Evolutionary conservation across 2,113 vertebrate genomes (phyloP).

Genomic region (Halichoeres trimaculatus): DNA sequence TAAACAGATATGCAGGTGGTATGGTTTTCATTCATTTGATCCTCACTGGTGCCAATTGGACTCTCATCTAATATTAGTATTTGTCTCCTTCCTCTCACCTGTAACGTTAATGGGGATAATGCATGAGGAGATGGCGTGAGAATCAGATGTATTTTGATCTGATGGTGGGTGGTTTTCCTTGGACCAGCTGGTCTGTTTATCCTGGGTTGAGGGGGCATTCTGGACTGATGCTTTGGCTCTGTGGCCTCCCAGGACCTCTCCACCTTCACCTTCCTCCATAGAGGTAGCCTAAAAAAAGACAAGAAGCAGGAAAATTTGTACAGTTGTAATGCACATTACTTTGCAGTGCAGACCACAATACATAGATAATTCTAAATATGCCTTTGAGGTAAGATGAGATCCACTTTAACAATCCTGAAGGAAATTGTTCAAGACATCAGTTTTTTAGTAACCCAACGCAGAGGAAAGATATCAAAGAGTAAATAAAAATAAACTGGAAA

Average conservation of each 20-base stretch:
- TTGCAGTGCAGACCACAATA: too few relatives aligned
- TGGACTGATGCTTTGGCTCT: slow-evolving; percentile 92
- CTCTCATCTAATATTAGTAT: neutral
- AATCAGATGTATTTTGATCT: slow-evolving; percentile 93
- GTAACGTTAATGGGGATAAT: slow-evolving; percentile 99
- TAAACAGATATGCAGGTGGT: neutral
- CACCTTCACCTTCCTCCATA: slow-evolving; percentile 87
- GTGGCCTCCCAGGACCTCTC: slow-evolving; percentile 87
- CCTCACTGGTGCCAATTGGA: neutral
- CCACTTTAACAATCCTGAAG: too few relatives aligned
- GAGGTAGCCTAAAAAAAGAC: slow-evolving; percentile 87
- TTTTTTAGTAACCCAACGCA: neutral
- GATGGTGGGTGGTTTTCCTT: slow-evolving; percentile 93
- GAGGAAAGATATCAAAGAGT: neutral
- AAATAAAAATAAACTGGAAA: neutral
- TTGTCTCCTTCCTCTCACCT: slow-evolving; percentile 81
- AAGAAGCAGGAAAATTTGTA: neutral
- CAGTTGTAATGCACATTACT: neutral
- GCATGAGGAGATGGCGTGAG: slow-evolving; percentile 94
- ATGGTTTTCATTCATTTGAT: slow-evolving; percentile 15
- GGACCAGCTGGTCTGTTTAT: slow-evolving; percentile 97
- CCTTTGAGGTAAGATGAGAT: too few relatives aligned
- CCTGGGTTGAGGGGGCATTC: slow-evolving; percentile 90
- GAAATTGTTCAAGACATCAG: too few relatives aligned
- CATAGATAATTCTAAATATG: too few relatives aligned